phyloP scores from a whole-genome alignment of 2,113 vertebrate genomes.

The Hypomesus transpacificus region DNA sequence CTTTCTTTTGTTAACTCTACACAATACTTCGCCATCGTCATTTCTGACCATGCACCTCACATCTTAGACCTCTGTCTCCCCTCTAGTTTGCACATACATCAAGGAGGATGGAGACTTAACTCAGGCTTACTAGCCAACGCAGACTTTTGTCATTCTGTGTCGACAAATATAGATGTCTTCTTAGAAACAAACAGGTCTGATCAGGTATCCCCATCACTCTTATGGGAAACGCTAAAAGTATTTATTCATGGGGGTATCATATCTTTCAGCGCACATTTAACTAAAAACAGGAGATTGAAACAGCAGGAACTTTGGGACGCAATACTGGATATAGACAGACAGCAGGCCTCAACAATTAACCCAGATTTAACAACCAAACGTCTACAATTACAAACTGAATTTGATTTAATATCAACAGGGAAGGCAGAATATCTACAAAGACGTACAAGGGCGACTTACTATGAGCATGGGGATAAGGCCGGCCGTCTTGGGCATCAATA shows the following conservation, averaged over 20 bases:
- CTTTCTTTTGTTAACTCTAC: slow-evolving; percentile 15
- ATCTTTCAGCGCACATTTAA: not conserved
- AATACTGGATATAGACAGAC: not conserved
- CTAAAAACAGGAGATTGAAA: not conserved
- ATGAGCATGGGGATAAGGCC: not conserved
- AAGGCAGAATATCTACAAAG: not conserved
- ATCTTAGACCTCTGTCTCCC: not conserved
- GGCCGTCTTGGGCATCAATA: not conserved
- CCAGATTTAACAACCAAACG: not conserved
- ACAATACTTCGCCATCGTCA: slow-evolving; percentile 13
- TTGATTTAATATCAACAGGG: not conserved
- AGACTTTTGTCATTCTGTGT: not conserved
- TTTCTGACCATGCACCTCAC: slow-evolving; percentile 3
- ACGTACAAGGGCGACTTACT: not conserved
- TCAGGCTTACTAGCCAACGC: not conserved
- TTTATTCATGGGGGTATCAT: not conserved
- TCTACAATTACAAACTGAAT: not conserved
- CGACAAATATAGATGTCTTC: slow-evolving; percentile 12
- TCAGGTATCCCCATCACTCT: not conserved
- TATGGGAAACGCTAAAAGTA: slow-evolving; percentile 17
- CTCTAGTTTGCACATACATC: not conserved
- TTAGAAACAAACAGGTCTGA: slow-evolving; percentile 19
- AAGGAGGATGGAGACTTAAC: not conserved
- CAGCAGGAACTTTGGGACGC: not conserved
- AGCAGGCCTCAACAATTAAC: not conserved